Percentiles rank a stretch among this genome's conserved stretches.
Evolutionary conservation across 2,113 vertebrate genomes (phyloP).

Genomic region (Lophura nycthemera): DNA sequence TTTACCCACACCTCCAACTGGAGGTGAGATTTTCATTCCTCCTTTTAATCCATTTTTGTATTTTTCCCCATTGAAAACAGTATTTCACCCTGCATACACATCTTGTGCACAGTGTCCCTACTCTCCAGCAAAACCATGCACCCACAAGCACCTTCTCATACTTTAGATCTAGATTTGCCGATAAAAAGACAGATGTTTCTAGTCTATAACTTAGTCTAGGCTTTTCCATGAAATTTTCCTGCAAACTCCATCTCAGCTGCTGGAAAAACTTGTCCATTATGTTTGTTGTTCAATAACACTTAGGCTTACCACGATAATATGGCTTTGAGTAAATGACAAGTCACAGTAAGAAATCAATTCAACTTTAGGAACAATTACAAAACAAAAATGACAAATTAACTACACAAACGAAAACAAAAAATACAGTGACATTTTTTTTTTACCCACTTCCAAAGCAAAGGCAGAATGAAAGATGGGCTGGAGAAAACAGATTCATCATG

Average conservation of each 20-base stretch:
- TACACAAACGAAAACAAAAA: slow-evolving; percentile 23
- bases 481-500: slow-evolving; percentile 4
- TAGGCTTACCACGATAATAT: not conserved
- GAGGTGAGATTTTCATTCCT: not conserved
- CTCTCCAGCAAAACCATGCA: not conserved
- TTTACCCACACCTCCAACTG: not conserved
- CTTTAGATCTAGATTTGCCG: not conserved
- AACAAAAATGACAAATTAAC: slow-evolving; percentile 17
- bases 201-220: not conserved
- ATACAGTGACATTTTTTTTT: not conserved
- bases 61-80: not conserved
- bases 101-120: not conserved
- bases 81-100: not conserved
- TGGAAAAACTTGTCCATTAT: not conserved
- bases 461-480: not conserved
- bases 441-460: slow-evolving; percentile 11
- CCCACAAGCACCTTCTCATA: not conserved
- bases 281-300: not conserved
- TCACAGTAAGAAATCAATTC: slow-evolving; percentile 25
- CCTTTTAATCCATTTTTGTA: not conserved
- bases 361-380: not conserved
- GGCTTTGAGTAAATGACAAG: slow-evolving; percentile 21
- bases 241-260: not conserved
- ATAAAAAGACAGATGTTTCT: not conserved
- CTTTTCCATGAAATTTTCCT: not conserved